Evolutionary conservation across 2,888 invertebrate genomes (phyloP).

Genomic region (Ferrisia virgata): DNA sequence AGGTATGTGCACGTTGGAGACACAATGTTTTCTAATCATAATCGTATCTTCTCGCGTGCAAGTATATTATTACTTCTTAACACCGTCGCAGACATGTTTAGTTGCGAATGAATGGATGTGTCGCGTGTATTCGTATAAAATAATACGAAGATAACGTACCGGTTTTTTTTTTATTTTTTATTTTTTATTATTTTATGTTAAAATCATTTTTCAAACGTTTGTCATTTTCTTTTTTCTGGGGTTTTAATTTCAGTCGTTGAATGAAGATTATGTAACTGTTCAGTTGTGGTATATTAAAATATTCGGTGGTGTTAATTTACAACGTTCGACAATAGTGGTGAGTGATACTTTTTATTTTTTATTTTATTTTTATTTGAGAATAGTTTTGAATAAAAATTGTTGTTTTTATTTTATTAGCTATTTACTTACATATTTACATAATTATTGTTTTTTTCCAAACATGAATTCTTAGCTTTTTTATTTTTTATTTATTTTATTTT

Average conservation of each 20-base stretch:
- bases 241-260: neutral
- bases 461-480: no score
- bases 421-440: no score
- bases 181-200: no score
- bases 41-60: conserved; percentile 1
- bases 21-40: conserved; percentile 22
- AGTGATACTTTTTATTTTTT: no score
- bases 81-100: neutral
- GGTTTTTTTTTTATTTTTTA: no score
- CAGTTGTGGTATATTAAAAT: neutral
- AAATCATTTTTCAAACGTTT: neutral
- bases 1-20: neutral
- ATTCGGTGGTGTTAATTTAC: neutral
- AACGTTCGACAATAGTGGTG: no score
- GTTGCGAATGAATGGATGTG: neutral
- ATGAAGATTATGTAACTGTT: neutral
- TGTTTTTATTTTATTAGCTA: no score
- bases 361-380: no score
- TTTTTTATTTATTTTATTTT: no score
- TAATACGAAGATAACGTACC: neutral
- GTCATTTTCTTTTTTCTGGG: neutral
- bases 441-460: no score
- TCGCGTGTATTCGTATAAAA: neutral
- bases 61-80: neutral
- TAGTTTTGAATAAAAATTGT: no score